Conservation (phyloP, 2,888 invertebrate species). For the Andrena fulva region DNA sequence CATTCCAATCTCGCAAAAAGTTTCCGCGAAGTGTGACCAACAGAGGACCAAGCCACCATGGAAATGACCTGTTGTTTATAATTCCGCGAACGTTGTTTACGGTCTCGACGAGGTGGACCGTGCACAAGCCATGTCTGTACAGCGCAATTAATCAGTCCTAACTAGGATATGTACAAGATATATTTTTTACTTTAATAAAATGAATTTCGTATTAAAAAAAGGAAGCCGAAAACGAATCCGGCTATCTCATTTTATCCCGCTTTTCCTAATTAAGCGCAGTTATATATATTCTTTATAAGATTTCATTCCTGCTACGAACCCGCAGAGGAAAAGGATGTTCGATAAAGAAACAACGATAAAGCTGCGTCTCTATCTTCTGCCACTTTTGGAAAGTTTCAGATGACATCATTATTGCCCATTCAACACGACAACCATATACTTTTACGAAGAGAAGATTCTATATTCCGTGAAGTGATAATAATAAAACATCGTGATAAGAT, state of each 20-base stretch:
- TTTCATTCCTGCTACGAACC: slow-evolving; percentile 11
- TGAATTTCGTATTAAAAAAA: slow-evolving; percentile 41
- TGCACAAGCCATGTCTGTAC: slow-evolving; percentile 23
- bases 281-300: slow-evolving; percentile 15
- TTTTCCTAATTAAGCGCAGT: background rate
- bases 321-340: slow-evolving; percentile 77
- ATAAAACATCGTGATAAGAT: background rate
- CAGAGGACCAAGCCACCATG: slow-evolving; percentile 81
- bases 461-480: background rate
- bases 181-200: slow-evolving; percentile 49
- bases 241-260: background rate
- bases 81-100: slow-evolving; percentile 51
- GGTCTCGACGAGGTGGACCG: slow-evolving; percentile 77
- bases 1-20: slow-evolving; percentile 76
- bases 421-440: background rate
- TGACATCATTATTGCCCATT: background rate
- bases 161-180: slow-evolving; percentile 39
- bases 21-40: slow-evolving; percentile 73
- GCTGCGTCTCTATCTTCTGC: slow-evolving; percentile 5
- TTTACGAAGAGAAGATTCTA: background rate
- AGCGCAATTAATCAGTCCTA: slow-evolving; percentile 63
- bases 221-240: slow-evolving; percentile 7
- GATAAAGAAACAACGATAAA: slow-evolving; percentile 69
- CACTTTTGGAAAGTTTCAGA: background rate
- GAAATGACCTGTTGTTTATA: slow-evolving; percentile 77